Evolutionary conservation across 2,113 vertebrate genomes (phyloP), one percentile per base, ranked within the genome.

Genomic region (Mormyrus lacerda): DNA sequence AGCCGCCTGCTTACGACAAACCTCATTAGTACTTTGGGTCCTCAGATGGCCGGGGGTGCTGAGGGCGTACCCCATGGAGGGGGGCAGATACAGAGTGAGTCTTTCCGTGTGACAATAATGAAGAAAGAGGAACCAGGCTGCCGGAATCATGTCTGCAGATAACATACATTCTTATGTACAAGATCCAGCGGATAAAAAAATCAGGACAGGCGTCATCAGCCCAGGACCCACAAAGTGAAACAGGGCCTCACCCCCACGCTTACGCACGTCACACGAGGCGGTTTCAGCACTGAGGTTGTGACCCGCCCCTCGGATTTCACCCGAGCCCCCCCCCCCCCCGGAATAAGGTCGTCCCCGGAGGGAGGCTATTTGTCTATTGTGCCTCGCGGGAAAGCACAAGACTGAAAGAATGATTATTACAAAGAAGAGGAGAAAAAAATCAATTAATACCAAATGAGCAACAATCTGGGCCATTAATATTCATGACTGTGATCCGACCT

Each of bases 11-110:
- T 90, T 45, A 89, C 39, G 93, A 93, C 94, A 94, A 96, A 96
- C 95, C 94, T 92, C 92, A 94, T 96, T 95, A 96, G 89, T 90
- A 91, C 93, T 93, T 93, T 91, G 89, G 93, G 93, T 89, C 92
- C 92, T 85, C 90, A 58, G 31, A 83, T 90, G 91, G 90, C 91
- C 85, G 87, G 47, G 83, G 88, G 88, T 2, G 19, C 85, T 90
- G 91, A 61, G 19, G 27, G 89, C n/a, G 87, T 91, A 93, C 93
- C 94, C 92, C 3, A 86, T 90, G 89, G 61, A 76, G 85, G 88
- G 88, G 90, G 90, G 92, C 45, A 50, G 27, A 48, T 27, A 10
- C 13, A 35, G 10, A 86, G 45, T 0, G 3, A 86, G 31, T 39
- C 35, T 76, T 76, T 76, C 35, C 3, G 15, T 39, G 27, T 19